Evolutionary conservation across 2,797 vertebrate genomes (phyloP).

Genomic region (Megaceryle alcyon): DNA sequence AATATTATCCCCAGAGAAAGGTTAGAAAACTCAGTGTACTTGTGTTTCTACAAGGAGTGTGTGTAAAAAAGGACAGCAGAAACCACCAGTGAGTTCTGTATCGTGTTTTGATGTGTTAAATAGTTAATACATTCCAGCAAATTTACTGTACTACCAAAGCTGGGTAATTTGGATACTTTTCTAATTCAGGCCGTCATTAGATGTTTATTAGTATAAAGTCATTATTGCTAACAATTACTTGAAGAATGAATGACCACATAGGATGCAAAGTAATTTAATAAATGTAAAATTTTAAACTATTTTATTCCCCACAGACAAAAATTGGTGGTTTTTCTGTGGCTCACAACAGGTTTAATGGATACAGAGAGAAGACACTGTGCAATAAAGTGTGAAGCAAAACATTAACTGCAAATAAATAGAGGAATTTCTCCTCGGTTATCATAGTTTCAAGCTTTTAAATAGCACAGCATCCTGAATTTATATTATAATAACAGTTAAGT

Average conservation of each 20-base stretch:
- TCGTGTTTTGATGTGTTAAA: conserved; percentile 35
- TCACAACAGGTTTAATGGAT: conserved; percentile 57
- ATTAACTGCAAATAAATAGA: conserved; percentile 61
- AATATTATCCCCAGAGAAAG: background rate
- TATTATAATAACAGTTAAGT: background rate
- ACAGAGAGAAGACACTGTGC: background rate
- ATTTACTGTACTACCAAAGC: conserved; percentile 20
- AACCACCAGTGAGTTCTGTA: background rate
- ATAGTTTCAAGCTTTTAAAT: conserved; percentile 34
- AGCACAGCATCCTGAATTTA: background rate
- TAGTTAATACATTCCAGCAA: conserved; percentile 43
- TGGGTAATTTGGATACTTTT: conserved; percentile 62
- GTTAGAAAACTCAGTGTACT: background rate
- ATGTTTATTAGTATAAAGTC: conserved; percentile 64
- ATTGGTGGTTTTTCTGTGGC: conserved; percentile 37
- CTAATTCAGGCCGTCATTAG: conserved; percentile 52
- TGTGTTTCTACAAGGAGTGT: background rate
- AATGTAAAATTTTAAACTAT: conserved; percentile 54
- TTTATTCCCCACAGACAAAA: conserved; percentile 54
- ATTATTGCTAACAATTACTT: conserved; percentile 60
- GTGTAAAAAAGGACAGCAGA: background rate
- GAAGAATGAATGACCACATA: conserved; percentile 62
- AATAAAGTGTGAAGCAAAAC: conserved; percentile 66
- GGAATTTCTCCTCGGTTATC: conserved; percentile 38
- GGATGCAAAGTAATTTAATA: conserved; percentile 56